Percentiles rank a stretch among this genome's conserved stretches.
phyloP scores from a whole-genome alignment of 2,888 invertebrate genomes.

The Chromoteleia sp. region DNA sequence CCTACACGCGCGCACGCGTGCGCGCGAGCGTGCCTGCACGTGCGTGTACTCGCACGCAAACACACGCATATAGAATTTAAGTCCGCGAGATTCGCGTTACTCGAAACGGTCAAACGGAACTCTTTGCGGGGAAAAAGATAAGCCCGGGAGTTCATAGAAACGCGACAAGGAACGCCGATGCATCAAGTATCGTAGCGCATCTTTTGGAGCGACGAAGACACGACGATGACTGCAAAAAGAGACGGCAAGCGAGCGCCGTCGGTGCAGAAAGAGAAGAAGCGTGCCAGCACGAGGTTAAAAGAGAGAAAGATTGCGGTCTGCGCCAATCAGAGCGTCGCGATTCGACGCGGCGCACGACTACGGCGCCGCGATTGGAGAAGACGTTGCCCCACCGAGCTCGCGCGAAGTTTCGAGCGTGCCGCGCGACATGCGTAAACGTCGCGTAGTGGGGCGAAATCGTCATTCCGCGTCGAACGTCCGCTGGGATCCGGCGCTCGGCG shows the following conservation, averaged over 20 bases:
- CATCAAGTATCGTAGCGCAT: conserved; percentile 57
- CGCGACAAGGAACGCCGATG: conserved; percentile 66
- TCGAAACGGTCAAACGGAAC: conserved; percentile 40
- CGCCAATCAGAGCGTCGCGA: conserved; percentile 78
- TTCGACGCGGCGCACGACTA: conserved; percentile 83
- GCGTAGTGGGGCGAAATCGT: conserved; percentile 80
- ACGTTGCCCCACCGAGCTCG: conserved; percentile 70
- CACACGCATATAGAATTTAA: not conserved
- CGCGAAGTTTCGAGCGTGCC: conserved; percentile 76
- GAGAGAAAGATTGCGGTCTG: conserved; percentile 65
- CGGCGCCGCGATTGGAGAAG: conserved; percentile 77
- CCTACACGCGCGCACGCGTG: too few relatives aligned
- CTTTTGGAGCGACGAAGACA: conserved; percentile 62
- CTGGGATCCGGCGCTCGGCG: conserved; percentile 68
- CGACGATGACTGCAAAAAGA: conserved; percentile 26
- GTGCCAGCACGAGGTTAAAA: conserved; percentile 40
- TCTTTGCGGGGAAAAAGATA: conserved; percentile 69
- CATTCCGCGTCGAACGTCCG: conserved; percentile 77
- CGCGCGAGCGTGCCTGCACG: not conserved
- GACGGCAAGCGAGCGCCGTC: conserved; percentile 30
- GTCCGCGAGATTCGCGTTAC: conserved; percentile 23
- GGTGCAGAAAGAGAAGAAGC: conserved; percentile 54
- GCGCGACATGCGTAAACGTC: conserved; percentile 82
- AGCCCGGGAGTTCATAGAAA: conserved; percentile 80
- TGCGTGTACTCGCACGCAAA: too few relatives aligned